phyloP scores from a whole-genome alignment of 1,140 invertebrate genomes.

The Mya arenaria region DNA sequence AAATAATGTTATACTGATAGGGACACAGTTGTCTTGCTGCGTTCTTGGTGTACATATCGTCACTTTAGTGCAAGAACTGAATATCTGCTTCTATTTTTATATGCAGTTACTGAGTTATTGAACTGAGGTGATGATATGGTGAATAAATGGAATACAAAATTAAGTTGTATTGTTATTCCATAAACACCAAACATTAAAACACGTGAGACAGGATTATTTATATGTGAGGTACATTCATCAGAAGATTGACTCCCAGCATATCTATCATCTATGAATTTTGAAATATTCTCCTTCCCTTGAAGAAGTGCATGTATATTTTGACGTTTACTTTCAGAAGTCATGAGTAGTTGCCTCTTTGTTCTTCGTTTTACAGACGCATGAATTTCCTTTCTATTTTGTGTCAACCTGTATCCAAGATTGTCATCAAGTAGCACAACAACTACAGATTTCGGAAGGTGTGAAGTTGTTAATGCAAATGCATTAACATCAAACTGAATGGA shows the following conservation, averaged over 20 bases:
- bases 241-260: neutral
- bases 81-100: too few species aligned
- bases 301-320: neutral
- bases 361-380: neutral
- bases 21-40: too few species aligned
- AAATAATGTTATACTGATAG: too few species aligned
- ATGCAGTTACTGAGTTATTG: too few species aligned
- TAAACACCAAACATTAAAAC: too few species aligned
- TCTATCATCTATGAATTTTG: neutral
- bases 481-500: constrained; percentile 16
- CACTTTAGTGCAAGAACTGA: too few species aligned
- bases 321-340: neutral
- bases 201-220: neutral
- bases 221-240: neutral
- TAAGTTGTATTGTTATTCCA: too few species aligned
- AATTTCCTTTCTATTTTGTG: neutral
- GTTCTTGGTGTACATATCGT: too few species aligned
- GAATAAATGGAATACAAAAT: too few species aligned
- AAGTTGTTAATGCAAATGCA: neutral
- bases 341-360: neutral
- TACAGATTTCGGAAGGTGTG: neutral
- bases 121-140: too few species aligned
- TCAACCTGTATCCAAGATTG: neutral
- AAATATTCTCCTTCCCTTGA: neutral
- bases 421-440: neutral